Percentiles rank a stretch among this genome's conserved stretches.
Conservation (phyloP, 2,888 invertebrate species). For the Tipula vernalis region DNA sequence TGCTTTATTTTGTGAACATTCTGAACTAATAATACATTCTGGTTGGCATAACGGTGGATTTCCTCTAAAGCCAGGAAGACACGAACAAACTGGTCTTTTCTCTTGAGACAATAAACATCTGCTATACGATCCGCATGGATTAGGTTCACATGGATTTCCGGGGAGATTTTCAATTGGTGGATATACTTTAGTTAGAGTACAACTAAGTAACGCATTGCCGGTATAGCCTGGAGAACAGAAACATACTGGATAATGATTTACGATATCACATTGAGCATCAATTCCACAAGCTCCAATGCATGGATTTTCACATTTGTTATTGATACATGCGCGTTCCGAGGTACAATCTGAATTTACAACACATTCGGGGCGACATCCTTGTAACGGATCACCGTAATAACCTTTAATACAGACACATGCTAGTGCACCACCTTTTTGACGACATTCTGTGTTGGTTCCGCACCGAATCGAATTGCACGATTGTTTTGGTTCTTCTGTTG, state of each 20-base stretch:
- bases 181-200: slow-evolving; percentile 40
- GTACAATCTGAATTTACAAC: slow-evolving; percentile 69
- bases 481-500: slow-evolving; percentile 30
- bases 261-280: slow-evolving; percentile 55
- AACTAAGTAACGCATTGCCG: slow-evolving; percentile 64
- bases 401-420: slow-evolving; percentile 59
- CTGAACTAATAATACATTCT: slow-evolving; percentile 71
- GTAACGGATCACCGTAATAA: slow-evolving; percentile 68
- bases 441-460: slow-evolving; percentile 60
- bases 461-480: slow-evolving; percentile 60
- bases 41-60: slow-evolving; percentile 73
- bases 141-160: slow-evolving; percentile 63
- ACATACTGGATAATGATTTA: slow-evolving; percentile 67
- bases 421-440: slow-evolving; percentile 48
- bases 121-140: slow-evolving; percentile 70
- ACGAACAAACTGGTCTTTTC: slow-evolving; percentile 66
- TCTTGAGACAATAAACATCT: slow-evolving; percentile 57
- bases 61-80: slow-evolving; percentile 63
- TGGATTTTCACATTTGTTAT: slow-evolving; percentile 64
- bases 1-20: slow-evolving; percentile 65
- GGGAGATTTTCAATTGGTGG: slow-evolving; percentile 32
- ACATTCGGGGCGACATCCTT: slow-evolving; percentile 68
- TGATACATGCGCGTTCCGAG: slow-evolving; percentile 56
- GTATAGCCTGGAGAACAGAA: slow-evolving; percentile 55
- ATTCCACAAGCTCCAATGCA: slow-evolving; percentile 65